These are phyloP conservation scores for Augochlorella aurata DNA, from an alignment of 2,888 invertebrate species.

Conservation along the genomic window DNA sequence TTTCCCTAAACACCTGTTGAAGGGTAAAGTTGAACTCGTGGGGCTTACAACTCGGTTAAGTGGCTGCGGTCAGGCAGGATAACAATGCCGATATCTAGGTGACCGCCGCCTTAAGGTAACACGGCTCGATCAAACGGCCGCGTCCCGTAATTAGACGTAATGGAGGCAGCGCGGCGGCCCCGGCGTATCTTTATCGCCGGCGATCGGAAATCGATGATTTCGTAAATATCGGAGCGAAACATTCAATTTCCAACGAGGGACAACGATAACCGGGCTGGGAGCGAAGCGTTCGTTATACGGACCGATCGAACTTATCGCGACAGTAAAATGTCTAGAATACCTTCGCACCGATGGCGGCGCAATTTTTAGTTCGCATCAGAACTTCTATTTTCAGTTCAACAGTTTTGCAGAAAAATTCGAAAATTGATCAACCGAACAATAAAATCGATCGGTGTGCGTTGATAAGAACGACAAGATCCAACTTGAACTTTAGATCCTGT, in stretches of 20 bases:
- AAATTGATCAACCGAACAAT: no score
- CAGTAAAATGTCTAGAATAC: no score
- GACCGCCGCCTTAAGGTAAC: constrained; percentile 62
- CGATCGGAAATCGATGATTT: constrained; percentile 49
- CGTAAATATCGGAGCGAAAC: constrained; percentile 26
- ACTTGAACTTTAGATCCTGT: no score
- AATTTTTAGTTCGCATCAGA: neutral
- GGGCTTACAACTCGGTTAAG: constrained; percentile 77
- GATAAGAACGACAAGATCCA: no score
- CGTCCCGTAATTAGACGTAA: constrained; percentile 50
- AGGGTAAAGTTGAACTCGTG: constrained; percentile 80
- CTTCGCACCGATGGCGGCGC: no score
- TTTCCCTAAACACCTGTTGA: constrained; percentile 82
- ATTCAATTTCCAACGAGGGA: constrained; percentile 38
- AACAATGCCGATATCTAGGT: constrained; percentile 75
- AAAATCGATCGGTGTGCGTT: no score
- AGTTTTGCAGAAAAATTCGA: no score
- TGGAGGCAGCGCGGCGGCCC: constrained; percentile 23
- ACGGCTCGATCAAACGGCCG: constrained; percentile 42
- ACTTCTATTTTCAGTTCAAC: no score
- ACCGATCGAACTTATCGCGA: neutral
- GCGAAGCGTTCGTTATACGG: neutral
- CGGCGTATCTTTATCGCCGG: constrained; percentile 9
- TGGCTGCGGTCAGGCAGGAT: constrained; percentile 79
- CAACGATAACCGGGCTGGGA: neutral